These are phyloP conservation scores for Hirundichthys speculiger DNA, from an alignment of 2,113 vertebrate species.

Conservation along the genomic window DNA sequence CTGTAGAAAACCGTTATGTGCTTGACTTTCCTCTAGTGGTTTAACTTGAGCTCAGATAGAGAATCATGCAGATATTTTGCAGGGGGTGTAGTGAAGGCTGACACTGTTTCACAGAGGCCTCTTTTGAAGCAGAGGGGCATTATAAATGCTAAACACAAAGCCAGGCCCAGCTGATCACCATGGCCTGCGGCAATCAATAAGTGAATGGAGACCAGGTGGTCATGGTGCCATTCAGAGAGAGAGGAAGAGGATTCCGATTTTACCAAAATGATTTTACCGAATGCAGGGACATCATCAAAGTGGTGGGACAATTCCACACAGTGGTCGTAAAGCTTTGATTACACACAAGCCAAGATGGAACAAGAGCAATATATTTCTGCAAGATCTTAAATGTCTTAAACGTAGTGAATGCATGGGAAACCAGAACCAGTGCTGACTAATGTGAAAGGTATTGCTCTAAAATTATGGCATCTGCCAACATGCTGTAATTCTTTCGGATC, in stretches of 20 bases:
- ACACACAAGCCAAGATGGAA: slow-evolving; percentile 18
- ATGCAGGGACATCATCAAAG: slow-evolving; percentile 64
- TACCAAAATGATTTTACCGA: slow-evolving; percentile 39
- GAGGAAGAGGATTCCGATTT: slow-evolving; percentile 46
- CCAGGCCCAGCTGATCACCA: slow-evolving; percentile 71
- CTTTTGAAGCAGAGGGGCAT: slow-evolving; percentile 63
- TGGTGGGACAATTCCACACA: slow-evolving; percentile 40
- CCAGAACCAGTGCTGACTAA: slow-evolving; percentile 5
- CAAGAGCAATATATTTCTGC: slow-evolving; percentile 53
- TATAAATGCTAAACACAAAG: slow-evolving; percentile 73
- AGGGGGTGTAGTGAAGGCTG: slow-evolving; percentile 37
- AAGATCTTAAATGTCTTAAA: slow-evolving; percentile 30
- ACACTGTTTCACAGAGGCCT: slow-evolving; percentile 59
- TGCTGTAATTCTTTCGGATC: neutral
- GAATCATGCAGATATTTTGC: slow-evolving; percentile 63
- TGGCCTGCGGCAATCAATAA: slow-evolving; percentile 74
- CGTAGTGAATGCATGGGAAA: neutral
- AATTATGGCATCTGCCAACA: neutral
- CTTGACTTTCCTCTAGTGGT: slow-evolving; percentile 59
- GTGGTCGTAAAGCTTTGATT: slow-evolving; percentile 56
- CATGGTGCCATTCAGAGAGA: slow-evolving; percentile 54
- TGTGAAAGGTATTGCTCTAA: neutral
- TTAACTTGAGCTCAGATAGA: slow-evolving; percentile 72
- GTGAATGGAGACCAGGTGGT: slow-evolving; percentile 78
- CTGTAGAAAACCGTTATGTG: slow-evolving; percentile 49